Evolutionary conservation across 2,797 vertebrate genomes (phyloP), one percentile per base, ranked within the genome.

Genomic region (Aldrovandia affinis): DNA sequence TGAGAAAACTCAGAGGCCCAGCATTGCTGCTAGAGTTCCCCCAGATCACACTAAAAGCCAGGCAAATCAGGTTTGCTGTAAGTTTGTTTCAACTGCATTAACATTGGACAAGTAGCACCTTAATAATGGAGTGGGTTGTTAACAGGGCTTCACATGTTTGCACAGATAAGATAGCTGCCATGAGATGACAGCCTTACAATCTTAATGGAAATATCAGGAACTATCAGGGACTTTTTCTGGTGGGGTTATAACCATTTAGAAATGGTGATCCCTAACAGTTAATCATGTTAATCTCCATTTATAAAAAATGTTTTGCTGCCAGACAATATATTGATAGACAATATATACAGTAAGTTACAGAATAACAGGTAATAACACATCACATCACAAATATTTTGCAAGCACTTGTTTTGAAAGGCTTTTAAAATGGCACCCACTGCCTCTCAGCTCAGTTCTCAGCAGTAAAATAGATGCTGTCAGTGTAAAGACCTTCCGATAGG

Each of bases 111-210:
- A 22, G 25, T 9, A 50, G 42, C 75, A 25, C n/a, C 12, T 44
- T 78, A 28, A 44, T 44, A 78, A 78, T 78, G 44, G 42, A 78
- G 4, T 70, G 65, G 70, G 39, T 54, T 78, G 20, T 78, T 15
- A 28, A 78, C 9, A 78, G 5, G 47, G 47, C 77, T 78, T 78
- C 20, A 39, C 20, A 75, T 78, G 77, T 78, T 78, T 78, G 77
- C 77, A 54, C 47, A 78, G 77, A 78, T 52, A 78, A 52, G 75
- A 78, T 12, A n/a, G 47, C 77, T 78, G 20, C 39, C 10, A 44
- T 42, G 70, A 75, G 44, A 25, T 0, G 10, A 20, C 65, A 68
- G 65, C 30, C 12, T 39, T 5, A 39, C 10, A 14, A 18, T 3
- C 15, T 42, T 39, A 15, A 2, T 4, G 4, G 50, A 12, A 52